These are phyloP conservation scores for Philaethria dido DNA, from an alignment of 2,888 invertebrate genomes.

Conservation along the genomic window DNA sequence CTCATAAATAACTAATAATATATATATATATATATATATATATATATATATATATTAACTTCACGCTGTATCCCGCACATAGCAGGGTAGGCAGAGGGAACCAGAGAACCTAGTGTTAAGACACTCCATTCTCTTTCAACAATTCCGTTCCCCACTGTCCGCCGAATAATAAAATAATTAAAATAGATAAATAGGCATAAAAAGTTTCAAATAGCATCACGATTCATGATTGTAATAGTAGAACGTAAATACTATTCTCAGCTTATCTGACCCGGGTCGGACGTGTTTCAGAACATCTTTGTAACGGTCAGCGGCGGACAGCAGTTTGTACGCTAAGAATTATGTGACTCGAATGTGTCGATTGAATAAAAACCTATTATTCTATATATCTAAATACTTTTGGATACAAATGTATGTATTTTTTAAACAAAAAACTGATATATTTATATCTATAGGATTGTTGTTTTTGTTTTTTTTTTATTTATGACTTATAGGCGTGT, in stretches of 20 bases:
- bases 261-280: constrained; percentile 36
- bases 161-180: background rate
- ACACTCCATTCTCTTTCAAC: too few relatives aligned
- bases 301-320: constrained; percentile 26
- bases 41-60: too few relatives aligned
- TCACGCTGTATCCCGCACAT: too few relatives aligned
- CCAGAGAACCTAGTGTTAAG: too few relatives aligned
- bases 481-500: too few relatives aligned
- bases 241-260: constrained; percentile 40
- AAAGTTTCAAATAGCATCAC: constrained; percentile 16
- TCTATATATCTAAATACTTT: background rate
- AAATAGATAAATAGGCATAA: background rate
- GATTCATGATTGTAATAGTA: constrained; percentile 5
- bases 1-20: too few relatives aligned
- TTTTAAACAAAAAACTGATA: background rate
- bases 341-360: constrained; percentile 5
- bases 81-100: too few relatives aligned
- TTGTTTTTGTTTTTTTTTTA: too few relatives aligned
- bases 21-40: too few relatives aligned
- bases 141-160: too few relatives aligned
- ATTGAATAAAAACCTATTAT: constrained; percentile 9
- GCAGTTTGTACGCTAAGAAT: background rate
- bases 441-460: background rate
- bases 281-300: constrained; percentile 37
- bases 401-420: background rate